Evolutionary conservation across 2,797 vertebrate genomes (phyloP), one percentile per base, ranked within the genome.

Genomic region (Leucoraja ocellata): DNA sequence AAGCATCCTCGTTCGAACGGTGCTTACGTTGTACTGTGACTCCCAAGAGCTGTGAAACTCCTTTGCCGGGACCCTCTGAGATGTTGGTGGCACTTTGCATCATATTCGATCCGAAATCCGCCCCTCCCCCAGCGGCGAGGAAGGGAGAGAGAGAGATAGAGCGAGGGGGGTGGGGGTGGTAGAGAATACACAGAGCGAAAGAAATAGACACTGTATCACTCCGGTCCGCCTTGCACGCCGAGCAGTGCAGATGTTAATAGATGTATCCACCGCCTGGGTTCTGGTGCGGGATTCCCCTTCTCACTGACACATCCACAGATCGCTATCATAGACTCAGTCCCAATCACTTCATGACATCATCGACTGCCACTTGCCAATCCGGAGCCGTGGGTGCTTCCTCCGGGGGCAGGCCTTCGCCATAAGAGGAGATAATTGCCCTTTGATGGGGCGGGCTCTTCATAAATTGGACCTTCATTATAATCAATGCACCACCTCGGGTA

Each of bases 1-100:
- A 54, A 76, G 11, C 90, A 71, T 92, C 90, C 68, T 25, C 28
- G 36, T 54, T 1, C 28, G 23, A 92, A 25, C 13, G 36, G 36
- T 73, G 96, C 98, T 99, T 99, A 99, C 98, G 98, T 97, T 98
- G 98, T 97, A 99, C 97, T 96, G 98, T 98, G 96, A 99, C 98
- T 96, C 98, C 98, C 94, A 99, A 98, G 95, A 99, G 98, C 97
- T 99, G 98, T 96, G 98, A 98, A 96, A 98, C 98, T 97, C 98
- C 98, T 97, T 99, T 99, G 94, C 97, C 98, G 94, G 98, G 96
- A 96, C 97, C 98, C 97, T 98, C 98, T 96, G 98, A 97, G 94
- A 97, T 96, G 95, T 98, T 97, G 93, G 97, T 97, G 94, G 98
- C 97, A 97, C 98, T 99, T 97, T 99, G 98, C 98, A 99, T 99